Evolutionary conservation across 2,797 vertebrate species (phyloP).

Genomic region (Muscicapa comitata): DNA sequence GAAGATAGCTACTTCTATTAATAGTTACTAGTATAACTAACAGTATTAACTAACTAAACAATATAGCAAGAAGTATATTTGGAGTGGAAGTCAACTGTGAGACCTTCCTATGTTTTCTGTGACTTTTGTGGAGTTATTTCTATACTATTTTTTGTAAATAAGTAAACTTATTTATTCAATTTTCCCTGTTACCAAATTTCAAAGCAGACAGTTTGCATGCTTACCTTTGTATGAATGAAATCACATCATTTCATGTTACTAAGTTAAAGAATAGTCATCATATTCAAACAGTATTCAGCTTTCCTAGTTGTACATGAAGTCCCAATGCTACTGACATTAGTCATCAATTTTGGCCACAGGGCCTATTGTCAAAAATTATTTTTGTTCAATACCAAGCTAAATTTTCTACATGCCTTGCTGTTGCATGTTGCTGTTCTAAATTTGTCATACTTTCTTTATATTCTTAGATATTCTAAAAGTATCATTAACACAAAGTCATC

Average conservation of each 20-base stretch:
- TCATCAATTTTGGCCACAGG: background rate
- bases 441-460: background rate
- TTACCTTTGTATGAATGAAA: background rate
- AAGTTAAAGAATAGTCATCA: background rate
- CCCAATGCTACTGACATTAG: background rate
- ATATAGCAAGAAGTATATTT: background rate
- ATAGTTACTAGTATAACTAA: background rate
- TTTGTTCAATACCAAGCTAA: background rate
- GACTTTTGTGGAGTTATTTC: background rate
- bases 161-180: background rate
- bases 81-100: background rate
- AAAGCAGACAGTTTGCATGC: background rate
- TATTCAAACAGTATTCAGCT: background rate
- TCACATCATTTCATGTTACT: background rate
- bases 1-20: background rate
- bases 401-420: background rate
- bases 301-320: background rate
- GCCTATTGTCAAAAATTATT: background rate
- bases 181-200: background rate
- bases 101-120: background rate
- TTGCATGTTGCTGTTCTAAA: background rate
- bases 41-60: background rate
- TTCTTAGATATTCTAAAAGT: background rate
- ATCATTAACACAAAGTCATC: background rate
- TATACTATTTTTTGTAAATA: background rate